These are phyloP conservation scores for Cochlearius cochlearius DNA, from an alignment of 2,113 vertebrate species.

Conservation along the genomic window DNA sequence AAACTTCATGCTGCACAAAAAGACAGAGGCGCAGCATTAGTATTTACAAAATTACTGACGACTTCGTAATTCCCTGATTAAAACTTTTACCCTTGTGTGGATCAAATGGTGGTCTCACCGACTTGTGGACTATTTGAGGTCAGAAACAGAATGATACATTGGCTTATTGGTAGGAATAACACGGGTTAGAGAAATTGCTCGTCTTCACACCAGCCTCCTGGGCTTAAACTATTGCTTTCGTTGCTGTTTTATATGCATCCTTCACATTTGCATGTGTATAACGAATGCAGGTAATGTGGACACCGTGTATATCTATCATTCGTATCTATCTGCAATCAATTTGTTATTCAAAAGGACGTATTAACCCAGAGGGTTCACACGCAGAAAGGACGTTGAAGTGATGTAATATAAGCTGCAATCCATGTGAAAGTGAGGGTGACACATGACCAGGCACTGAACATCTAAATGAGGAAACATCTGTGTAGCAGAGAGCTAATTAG, in stretches of 20 bases:
- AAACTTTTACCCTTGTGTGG: neutral
- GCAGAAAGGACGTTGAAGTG: neutral
- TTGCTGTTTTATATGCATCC: neutral
- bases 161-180: neutral
- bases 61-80: neutral
- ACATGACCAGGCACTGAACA: conserved; percentile 8
- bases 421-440: neutral
- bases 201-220: neutral
- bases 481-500: conserved; percentile 10
- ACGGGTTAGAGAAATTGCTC: neutral
- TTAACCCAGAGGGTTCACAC: conserved; percentile 7
- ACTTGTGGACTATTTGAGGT: neutral
- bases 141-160: neutral
- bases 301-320: neutral
- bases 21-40: neutral
- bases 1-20: neutral
- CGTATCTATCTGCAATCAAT: neutral
- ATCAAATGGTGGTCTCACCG: neutral
- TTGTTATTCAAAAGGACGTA: neutral
- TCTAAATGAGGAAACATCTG: conserved; percentile 39
- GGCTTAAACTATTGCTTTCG: neutral
- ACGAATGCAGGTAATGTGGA: neutral
- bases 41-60: neutral
- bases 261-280: neutral
- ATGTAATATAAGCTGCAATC: conserved; percentile 22